phyloP scores from a whole-genome alignment of 2,888 invertebrate genomes.

The Onchidella celtica region DNA sequence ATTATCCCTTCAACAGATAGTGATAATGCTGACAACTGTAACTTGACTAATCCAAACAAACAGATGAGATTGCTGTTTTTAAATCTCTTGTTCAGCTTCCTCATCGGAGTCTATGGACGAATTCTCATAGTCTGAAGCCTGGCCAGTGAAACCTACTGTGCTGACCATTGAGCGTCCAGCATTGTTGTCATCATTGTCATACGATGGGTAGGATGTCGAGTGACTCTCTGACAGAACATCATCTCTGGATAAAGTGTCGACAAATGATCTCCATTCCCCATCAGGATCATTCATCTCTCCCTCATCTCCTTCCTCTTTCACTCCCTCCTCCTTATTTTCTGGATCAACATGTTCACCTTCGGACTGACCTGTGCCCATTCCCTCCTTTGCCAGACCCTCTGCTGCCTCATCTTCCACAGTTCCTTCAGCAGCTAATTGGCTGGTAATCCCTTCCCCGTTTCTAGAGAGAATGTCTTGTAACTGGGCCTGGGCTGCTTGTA shows the following conservation, averaged over 20 bases:
- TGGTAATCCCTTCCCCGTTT: not conserved
- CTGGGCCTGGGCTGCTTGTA: not conserved
- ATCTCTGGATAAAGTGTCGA: constrained; percentile 21
- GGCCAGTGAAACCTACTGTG: constrained; percentile 24
- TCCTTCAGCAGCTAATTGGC: not conserved
- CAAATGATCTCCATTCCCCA: constrained; percentile 31
- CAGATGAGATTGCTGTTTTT: no score
- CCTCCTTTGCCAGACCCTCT: not conserved
- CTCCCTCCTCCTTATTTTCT: not conserved
- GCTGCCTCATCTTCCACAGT: not conserved
- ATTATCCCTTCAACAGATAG: no score
- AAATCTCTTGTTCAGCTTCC: constrained; percentile 18
- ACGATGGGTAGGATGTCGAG: constrained; percentile 39
- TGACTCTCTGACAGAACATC: not conserved
- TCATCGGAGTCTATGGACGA: constrained; percentile 1
- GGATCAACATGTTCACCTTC: not conserved
- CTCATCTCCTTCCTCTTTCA: not conserved
- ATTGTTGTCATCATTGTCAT: constrained; percentile 27
- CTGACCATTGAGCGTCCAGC: constrained; percentile 10
- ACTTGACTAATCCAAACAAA: no score
- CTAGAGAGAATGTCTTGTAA: not conserved
- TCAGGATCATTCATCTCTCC: not conserved
- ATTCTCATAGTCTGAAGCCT: constrained; percentile 34
- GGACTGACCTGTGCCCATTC: not conserved
- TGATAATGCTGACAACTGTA: no score